A percentile compares a stretch with the other conserved stretches of the same genome.
Conservation (phyloP, 2,797 vertebrate species). For the Danio aesculapii region DNA sequence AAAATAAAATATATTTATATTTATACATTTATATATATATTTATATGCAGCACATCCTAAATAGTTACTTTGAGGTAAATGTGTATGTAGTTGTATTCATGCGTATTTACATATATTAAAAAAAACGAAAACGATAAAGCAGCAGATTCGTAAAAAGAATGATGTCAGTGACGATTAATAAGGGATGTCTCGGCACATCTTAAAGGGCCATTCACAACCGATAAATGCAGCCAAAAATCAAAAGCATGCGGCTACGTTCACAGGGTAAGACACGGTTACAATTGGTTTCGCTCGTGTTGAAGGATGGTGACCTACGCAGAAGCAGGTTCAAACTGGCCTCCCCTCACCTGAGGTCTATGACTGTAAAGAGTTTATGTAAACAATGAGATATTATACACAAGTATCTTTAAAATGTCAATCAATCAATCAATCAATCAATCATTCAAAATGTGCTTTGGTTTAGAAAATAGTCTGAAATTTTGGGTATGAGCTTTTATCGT, state of each 20-base stretch:
- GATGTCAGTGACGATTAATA: slow-evolving; percentile 19
- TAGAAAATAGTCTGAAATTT: slow-evolving; percentile 92
- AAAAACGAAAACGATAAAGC: slow-evolving; percentile 31
- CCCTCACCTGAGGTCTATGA: slow-evolving; percentile 90
- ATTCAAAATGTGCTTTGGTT: slow-evolving; percentile 93
- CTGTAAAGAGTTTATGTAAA: slow-evolving; percentile 91
- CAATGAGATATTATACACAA: slow-evolving; percentile 91
- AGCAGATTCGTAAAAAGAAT: slow-evolving; percentile 50
- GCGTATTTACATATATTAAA: slow-evolving; percentile 49
- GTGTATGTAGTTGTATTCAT: slow-evolving; percentile 51
- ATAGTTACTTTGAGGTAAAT: slow-evolving; percentile 57
- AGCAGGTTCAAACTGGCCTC: slow-evolving; percentile 75
- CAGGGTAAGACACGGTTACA: slow-evolving; percentile 24
- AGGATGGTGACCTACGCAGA: slow-evolving; percentile 74
- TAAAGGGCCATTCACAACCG: slow-evolving; percentile 29
- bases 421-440: slow-evolving; percentile 85
- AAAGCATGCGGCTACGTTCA: slow-evolving; percentile 48
- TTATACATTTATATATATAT: slow-evolving; percentile 37
- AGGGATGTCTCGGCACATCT: slow-evolving; percentile 34
- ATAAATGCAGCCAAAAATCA: slow-evolving; percentile 25
- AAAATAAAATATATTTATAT: slow-evolving; percentile 54
- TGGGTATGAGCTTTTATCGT: slow-evolving; percentile 86
- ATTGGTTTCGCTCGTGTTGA: slow-evolving; percentile 88
- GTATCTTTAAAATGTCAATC: slow-evolving; percentile 76
- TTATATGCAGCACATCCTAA: slow-evolving; percentile 54